Base-by-base conservation (phyloP, 1,140 invertebrate species). In the Schlechtendalia chinensis region DNA sequence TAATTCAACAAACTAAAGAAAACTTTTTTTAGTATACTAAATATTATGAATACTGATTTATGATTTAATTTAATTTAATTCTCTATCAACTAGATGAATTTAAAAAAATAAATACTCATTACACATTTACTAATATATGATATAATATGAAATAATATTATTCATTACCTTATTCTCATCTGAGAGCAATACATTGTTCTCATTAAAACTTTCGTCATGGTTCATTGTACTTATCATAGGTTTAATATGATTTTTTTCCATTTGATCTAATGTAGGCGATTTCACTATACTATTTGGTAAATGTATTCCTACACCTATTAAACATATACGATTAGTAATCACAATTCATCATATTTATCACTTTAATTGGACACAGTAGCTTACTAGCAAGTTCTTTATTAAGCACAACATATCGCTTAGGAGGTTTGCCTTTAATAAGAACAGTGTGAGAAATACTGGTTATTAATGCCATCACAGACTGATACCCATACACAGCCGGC, bases 381-480 rank as follows among this genome's bases (percentile, higher is more conserved):
- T 82, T 85, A 87, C 86, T 83, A 29, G 85, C 82, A 47, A 88
- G 82, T 82, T 87, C 86, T 81, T 85, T 86, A 77, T 88, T 88
- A 1, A 88, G 83, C 47, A 86, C 84, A 77, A 88, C 83, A 6
- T 86, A 82, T 63, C 85, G 85, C 82, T 86, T 86, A 10, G 84
- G 84, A 5, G 86, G 84, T 77, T 85, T 85, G 14, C 87, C 85
- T 82, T 86, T 85, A 59, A 88, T 82, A 19, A 84, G 84, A 0
- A 90, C 88, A 19, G 90, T 88, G 82, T 90, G 89, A 32, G 89
- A 86, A 24, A 91, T 85, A 14, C 88, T 86, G 83, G 89, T 87
- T 6, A 92, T 85, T 27, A 92, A 83, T 27, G 86, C 84, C 19
- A 82, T 75, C 10, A 88, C 50, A 19, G 86, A 89, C 12, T 88